Base-by-base conservation (phyloP, 2,888 invertebrate species). In the Lamellibrachia satsuma region DNA sequence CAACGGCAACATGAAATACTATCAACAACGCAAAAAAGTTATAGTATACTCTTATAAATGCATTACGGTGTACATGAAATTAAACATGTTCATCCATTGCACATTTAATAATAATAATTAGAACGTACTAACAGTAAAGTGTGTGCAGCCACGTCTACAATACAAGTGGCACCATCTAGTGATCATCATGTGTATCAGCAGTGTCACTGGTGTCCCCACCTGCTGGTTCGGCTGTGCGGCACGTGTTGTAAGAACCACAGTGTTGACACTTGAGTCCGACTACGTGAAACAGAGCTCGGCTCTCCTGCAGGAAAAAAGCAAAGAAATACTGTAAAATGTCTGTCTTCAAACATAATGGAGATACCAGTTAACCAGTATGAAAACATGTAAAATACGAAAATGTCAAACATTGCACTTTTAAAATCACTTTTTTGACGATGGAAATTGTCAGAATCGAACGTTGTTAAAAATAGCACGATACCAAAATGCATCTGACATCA, bases 191-290 rank as follows among this genome's bases (percentile, higher is more conserved):
- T 75, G 15, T 75, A 75, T 75, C 75, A 75, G 15, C 22, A 3
- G 22, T 75, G 75, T 22, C n/a, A 4, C 22, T 4, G 75, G 75
- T 6, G 22, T 75, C 75, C n/a, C 75, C 75, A 15, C 22, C 22
- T 6, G 75, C 4, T 7, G 93, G 92, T 6, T 91, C 93, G 7
- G 91, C 93, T 11, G 93, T 92, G 1, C 93, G 90, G 90, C 94
- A 94, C 1, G 98, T 98, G 96, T 98, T 98, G 96, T 98, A 98
- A 2, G 98, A 98, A 0, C 96, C 96, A 96, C 98, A 98, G 94
- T 98, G 97, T 91, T 97, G 97, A 96, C 98, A 99, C 96, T 98
- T 98, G 93, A 98, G 97, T 2, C 98, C 98, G 57, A 98, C 98
- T 93, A 98, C 98, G 96, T 99, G 98, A 96, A 98, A 98, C 95